Conservation (phyloP, 2,113 vertebrate genomes). For the Candoia aspera region DNA sequence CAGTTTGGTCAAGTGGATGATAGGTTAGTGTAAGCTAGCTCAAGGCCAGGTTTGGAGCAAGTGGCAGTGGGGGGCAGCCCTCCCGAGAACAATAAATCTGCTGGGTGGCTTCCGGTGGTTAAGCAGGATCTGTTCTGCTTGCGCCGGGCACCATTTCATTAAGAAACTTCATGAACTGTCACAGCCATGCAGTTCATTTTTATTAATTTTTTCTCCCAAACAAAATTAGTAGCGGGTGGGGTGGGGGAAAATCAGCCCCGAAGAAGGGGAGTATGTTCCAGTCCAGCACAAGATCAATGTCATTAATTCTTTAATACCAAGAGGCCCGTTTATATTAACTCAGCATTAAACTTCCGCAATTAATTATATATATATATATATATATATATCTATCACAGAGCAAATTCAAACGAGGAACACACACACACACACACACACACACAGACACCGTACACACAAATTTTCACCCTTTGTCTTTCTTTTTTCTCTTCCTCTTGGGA, state of each 20-base stretch:
- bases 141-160: slow-evolving; percentile 63
- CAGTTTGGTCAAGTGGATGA: too few species aligned
- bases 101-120: slow-evolving; percentile 30
- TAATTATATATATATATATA: slow-evolving; percentile 63
- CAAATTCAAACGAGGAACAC: slow-evolving; percentile 56
- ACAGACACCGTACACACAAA: not conserved
- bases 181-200: slow-evolving; percentile 65
- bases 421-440: slow-evolving; percentile 30
- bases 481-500: slow-evolving; percentile 58
- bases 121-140: slow-evolving; percentile 46
- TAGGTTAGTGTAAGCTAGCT: not conserved
- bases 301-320: slow-evolving; percentile 71
- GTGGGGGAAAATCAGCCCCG: slow-evolving; percentile 41
- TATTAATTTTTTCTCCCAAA: slow-evolving; percentile 74
- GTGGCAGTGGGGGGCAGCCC: not conserved
- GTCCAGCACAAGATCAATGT: slow-evolving; percentile 59
- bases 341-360: slow-evolving; percentile 74
- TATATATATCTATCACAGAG: too few species aligned
- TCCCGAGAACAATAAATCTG: not conserved
- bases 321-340: slow-evolving; percentile 66
- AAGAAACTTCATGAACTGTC: slow-evolving; percentile 67
- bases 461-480: not conserved
- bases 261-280: slow-evolving; percentile 56
- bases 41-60: not conserved
- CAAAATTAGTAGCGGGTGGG: slow-evolving; percentile 67